Percentiles rank a stretch among this genome's conserved stretches.
These are phyloP conservation scores for Baccha elongata DNA, from an alignment of 2,888 invertebrate species.

Conservation along the genomic window DNA sequence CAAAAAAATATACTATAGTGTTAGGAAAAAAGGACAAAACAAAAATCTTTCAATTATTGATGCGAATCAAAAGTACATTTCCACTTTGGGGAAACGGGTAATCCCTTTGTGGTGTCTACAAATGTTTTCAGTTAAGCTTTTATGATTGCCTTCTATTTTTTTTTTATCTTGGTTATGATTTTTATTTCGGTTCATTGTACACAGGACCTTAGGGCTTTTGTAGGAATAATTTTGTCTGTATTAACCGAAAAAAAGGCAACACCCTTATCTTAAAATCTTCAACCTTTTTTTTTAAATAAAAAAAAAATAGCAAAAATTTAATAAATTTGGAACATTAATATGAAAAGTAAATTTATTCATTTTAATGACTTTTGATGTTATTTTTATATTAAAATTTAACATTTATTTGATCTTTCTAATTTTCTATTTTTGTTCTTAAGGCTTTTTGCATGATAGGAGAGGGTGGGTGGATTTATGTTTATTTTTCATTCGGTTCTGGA, in stretches of 20 bases:
- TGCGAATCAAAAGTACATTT: slow-evolving; percentile 42
- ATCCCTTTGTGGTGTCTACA: slow-evolving; percentile 50
- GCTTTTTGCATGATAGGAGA: slow-evolving; percentile 2
- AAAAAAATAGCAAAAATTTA: neutral
- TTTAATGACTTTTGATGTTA: slow-evolving; percentile 62
- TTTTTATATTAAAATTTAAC: slow-evolving; percentile 47
- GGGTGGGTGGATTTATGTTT: neutral
- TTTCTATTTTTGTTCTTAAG: slow-evolving; percentile 17
- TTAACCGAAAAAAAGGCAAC: neutral
- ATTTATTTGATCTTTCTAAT: neutral
- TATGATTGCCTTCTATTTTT: slow-evolving; percentile 31
- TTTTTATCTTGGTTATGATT: slow-evolving; percentile 28
- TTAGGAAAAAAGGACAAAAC: slow-evolving; percentile 4
- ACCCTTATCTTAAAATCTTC: neutral
- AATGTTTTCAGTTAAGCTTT: slow-evolving; percentile 49
- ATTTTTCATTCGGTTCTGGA: slow-evolving; percentile 28
- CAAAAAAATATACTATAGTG: neutral
- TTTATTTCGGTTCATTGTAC: slow-evolving; percentile 28
- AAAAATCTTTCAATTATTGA: slow-evolving; percentile 49
- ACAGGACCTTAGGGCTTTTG: slow-evolving; percentile 24
- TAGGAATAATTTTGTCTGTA: neutral
- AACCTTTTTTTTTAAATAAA: slow-evolving; percentile 4
- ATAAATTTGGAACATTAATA: slow-evolving; percentile 15
- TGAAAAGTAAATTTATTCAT: slow-evolving; percentile 50
- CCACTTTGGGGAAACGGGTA: neutral